Conservation (phyloP, 2,888 invertebrate genomes). For the Andrena trimmerana region DNA sequence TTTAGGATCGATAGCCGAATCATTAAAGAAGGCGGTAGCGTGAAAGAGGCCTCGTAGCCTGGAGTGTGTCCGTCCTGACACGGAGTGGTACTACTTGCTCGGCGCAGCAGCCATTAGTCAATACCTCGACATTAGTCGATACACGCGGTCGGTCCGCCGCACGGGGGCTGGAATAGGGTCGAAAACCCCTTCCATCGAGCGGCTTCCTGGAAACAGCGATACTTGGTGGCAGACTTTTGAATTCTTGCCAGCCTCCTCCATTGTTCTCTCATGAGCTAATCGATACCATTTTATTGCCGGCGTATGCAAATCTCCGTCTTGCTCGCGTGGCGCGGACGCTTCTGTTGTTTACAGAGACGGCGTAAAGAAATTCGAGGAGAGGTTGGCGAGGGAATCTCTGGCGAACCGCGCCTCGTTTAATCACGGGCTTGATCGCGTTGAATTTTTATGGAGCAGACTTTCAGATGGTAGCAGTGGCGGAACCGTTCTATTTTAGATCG, state of each 20-base stretch:
- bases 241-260: slow-evolving; percentile 63
- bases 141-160: slow-evolving; percentile 34
- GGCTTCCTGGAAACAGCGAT: slow-evolving; percentile 51
- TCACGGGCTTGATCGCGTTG: too few species aligned
- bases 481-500: too few species aligned
- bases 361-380: too few species aligned
- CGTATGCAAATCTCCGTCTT: slow-evolving; percentile 41
- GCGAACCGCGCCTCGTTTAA: too few species aligned
- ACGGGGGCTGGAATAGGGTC: slow-evolving; percentile 43
- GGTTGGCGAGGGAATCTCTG: too few species aligned
- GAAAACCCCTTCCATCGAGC: slow-evolving; percentile 49
- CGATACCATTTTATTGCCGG: slow-evolving; percentile 58
- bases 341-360: background rate
- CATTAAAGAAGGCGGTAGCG: background rate
- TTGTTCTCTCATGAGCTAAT: slow-evolving; percentile 60
- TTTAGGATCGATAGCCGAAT: background rate
- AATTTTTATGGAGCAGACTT: too few species aligned
- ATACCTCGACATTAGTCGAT: slow-evolving; percentile 70
- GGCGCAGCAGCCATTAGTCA: slow-evolving; percentile 63
- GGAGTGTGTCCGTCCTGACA: slow-evolving; percentile 73
- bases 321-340: background rate
- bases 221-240: slow-evolving; percentile 59
- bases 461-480: too few species aligned
- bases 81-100: slow-evolving; percentile 77
- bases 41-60: slow-evolving; percentile 3